A percentile compares a stretch with the other conserved stretches of the same genome.
Evolutionary conservation across 1,140 invertebrate species (phyloP).

Genomic region (Neuroterus valhalla): DNA sequence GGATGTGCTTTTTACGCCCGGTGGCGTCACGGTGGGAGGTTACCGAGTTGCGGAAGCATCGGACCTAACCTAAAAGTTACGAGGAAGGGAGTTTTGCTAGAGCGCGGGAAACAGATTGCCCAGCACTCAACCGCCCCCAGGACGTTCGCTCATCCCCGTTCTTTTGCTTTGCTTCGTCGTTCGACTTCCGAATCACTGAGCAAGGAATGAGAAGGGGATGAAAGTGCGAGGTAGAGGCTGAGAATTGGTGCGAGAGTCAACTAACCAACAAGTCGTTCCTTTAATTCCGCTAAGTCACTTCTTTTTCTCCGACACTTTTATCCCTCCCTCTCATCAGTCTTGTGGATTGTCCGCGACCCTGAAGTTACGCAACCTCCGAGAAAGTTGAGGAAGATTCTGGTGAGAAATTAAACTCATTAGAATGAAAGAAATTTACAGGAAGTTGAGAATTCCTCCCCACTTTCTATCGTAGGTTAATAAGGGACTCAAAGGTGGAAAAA

Average conservation of each 20-base stretch:
- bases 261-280: slow-evolving; percentile 73
- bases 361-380: slow-evolving; percentile 44
- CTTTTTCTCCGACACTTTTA: slow-evolving; percentile 46
- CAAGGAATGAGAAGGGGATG: slow-evolving; percentile 44
- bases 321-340: slow-evolving; percentile 45
- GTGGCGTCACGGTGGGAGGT: slow-evolving; percentile 65
- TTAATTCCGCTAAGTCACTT: slow-evolving; percentile 66
- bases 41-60: slow-evolving; percentile 58
- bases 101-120: slow-evolving; percentile 71
- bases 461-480: too few species aligned
- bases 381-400: background rate
- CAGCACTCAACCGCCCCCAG: slow-evolving; percentile 54
- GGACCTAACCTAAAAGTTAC: slow-evolving; percentile 60
- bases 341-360: slow-evolving; percentile 34
- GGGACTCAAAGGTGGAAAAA: too few species aligned
- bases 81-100: slow-evolving; percentile 58
- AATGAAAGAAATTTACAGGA: too few species aligned
- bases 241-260: slow-evolving; percentile 57
- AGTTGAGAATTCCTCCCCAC: too few species aligned
- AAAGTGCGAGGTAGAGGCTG: slow-evolving; percentile 34
- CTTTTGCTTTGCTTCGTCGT: slow-evolving; percentile 38
- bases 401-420: too few species aligned
- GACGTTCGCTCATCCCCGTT: slow-evolving; percentile 55
- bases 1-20: slow-evolving; percentile 74
- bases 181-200: slow-evolving; percentile 40